Conservation (phyloP, 2,113 vertebrate genomes). For the Gobius niger region DNA sequence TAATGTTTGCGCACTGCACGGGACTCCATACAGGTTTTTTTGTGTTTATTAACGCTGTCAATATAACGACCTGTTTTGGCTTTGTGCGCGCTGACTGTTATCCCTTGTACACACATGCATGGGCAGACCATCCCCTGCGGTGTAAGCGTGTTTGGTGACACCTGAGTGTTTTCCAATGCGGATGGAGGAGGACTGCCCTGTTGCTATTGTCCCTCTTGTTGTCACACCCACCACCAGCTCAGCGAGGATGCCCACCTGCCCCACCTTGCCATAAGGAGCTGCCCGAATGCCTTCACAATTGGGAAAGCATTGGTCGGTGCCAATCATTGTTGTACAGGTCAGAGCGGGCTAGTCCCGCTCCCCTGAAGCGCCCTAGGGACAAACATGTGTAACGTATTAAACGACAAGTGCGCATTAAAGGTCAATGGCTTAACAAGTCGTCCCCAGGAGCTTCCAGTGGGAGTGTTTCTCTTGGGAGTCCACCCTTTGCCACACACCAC, state of each 20-base stretch:
- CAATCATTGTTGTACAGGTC: slow-evolving; percentile 12
- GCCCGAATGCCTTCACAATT: slow-evolving; percentile 11
- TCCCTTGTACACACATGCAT: slow-evolving; percentile 36
- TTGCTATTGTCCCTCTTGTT: slow-evolving; percentile 71
- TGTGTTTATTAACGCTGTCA: neutral
- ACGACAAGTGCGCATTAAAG: slow-evolving; percentile 72
- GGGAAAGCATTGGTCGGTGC: neutral
- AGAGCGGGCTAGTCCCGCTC: slow-evolving; percentile 35
- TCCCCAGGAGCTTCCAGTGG: slow-evolving; percentile 29
- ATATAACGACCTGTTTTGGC: slow-evolving; percentile 25
- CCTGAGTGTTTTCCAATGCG: slow-evolving; percentile 54
- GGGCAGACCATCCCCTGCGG: slow-evolving; percentile 23
- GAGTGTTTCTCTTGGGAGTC: slow-evolving; percentile 42
- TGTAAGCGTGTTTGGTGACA: slow-evolving; percentile 28
- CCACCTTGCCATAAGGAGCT: slow-evolving; percentile 22
- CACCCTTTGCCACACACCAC: slow-evolving; percentile 25
- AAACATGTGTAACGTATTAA: slow-evolving; percentile 57
- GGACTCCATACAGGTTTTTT: slow-evolving; percentile 26
- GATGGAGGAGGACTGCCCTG: slow-evolving; percentile 58
- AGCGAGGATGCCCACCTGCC: slow-evolving; percentile 53
- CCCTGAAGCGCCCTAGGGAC: slow-evolving; percentile 37
- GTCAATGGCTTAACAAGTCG: slow-evolving; percentile 72
- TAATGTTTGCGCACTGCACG: neutral
- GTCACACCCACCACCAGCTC: slow-evolving; percentile 66
- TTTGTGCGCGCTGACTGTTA: slow-evolving; percentile 37